Evolutionary conservation across 2,113 vertebrate species (phyloP).

Genomic region (Ivindomyrus marchei): DNA sequence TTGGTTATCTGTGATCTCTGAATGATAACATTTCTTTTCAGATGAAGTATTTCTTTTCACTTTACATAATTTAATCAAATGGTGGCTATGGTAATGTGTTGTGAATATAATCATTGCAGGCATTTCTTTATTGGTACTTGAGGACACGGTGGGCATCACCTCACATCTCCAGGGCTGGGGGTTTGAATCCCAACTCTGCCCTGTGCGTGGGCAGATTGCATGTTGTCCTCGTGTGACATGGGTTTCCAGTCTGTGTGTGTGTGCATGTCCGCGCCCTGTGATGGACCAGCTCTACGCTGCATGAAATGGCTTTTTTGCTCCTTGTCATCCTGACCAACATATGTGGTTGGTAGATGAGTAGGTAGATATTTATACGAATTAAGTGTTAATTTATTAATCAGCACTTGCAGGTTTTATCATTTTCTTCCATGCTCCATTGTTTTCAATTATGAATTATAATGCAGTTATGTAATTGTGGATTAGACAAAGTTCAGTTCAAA

Average conservation of each 20-base stretch:
- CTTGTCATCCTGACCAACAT: not conserved
- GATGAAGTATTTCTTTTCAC: not conserved
- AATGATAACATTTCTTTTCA: not conserved
- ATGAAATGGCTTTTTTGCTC: not conserved
- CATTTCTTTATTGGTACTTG: not conserved
- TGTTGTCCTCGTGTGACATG: not conserved
- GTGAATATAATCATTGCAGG: not conserved
- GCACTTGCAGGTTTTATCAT: constrained; percentile 42
- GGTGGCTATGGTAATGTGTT: not conserved
- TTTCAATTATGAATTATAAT: not conserved
- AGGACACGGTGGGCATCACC: not conserved
- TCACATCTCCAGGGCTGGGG: not conserved
- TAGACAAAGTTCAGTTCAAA: constrained; percentile 60
- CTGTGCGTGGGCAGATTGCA: not conserved
- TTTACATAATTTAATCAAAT: not conserved
- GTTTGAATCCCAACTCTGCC: not conserved
- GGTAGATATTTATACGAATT: not conserved
- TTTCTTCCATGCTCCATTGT: constrained; percentile 39
- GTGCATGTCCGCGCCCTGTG: not conserved
- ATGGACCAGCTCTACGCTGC: not conserved
- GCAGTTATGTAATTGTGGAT: constrained; percentile 56
- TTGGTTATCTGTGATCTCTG: not conserved
- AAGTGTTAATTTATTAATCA: constrained; percentile 48
- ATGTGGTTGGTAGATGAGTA: not conserved
- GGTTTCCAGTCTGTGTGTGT: not conserved